These are phyloP conservation scores for Hypocryptadius cinnamomeus DNA, from an alignment of 2,113 vertebrate species.

Conservation along the genomic window DNA sequence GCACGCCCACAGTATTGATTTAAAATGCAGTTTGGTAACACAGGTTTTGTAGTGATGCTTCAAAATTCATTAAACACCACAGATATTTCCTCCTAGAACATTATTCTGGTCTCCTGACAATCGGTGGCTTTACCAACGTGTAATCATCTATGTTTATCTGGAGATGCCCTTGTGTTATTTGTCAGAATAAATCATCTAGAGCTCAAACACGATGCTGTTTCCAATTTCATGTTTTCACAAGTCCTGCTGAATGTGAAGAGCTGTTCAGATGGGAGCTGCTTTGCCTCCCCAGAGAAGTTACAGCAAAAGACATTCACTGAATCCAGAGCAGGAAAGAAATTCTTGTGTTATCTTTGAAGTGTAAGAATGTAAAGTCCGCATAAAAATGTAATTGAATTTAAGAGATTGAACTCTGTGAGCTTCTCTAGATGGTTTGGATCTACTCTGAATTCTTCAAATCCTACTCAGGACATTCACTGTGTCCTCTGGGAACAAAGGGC, in stretches of 20 bases:
- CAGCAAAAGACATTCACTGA: not conserved
- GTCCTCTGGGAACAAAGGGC: not conserved
- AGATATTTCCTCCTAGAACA: not conserved
- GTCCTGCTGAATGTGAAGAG: not conserved
- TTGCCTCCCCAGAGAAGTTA: not conserved
- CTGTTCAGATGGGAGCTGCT: constrained; percentile 8
- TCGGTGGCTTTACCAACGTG: not conserved
- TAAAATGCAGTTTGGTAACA: not conserved
- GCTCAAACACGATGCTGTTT: not conserved
- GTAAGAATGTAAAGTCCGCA: not conserved
- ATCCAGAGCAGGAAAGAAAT: not conserved
- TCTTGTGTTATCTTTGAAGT: not conserved
- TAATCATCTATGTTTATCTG: not conserved
- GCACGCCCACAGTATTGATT: not conserved
- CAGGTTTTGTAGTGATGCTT: not conserved
- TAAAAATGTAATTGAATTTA: not conserved
- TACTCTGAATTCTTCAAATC: not conserved
- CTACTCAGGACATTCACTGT: not conserved
- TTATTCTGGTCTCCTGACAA: not conserved
- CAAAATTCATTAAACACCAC: not conserved
- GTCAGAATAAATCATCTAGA: not conserved
- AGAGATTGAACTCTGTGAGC: not conserved
- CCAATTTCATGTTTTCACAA: not conserved
- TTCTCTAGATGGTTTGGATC: not conserved
- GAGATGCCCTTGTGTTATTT: not conserved